These are phyloP conservation scores for Papilio aristodemus DNA, from an alignment of 1,140 invertebrate species.

Conservation along the genomic window DNA sequence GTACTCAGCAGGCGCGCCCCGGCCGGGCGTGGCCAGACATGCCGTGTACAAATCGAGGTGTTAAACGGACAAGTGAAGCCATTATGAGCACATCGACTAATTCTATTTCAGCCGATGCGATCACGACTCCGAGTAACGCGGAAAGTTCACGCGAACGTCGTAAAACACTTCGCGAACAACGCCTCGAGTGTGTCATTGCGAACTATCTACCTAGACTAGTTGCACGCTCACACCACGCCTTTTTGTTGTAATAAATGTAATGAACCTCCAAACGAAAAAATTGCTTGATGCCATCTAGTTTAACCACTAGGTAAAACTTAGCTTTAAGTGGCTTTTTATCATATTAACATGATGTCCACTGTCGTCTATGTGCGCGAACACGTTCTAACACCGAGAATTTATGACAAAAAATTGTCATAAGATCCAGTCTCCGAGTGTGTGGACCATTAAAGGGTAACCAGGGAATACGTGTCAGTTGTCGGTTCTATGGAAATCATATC, in stretches of 20 bases:
- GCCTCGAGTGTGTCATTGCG: slow-evolving; percentile 28
- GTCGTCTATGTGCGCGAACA: not conserved
- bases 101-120: slow-evolving; percentile 22
- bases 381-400: not conserved
- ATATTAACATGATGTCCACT: not conserved
- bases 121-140: slow-evolving; percentile 30
- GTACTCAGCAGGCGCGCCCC: slow-evolving; percentile 20
- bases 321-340: not conserved
- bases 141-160: slow-evolving; percentile 36
- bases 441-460: not conserved
- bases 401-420: too few species aligned
- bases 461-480: not conserved
- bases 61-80: slow-evolving; percentile 30
- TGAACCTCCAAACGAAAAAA: not conserved
- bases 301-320: not conserved
- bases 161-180: slow-evolving; percentile 18
- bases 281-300: not conserved
- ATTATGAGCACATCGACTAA: slow-evolving; percentile 35
- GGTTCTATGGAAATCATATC: not conserved
- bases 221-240: slow-evolving; percentile 6
- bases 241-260: slow-evolving; percentile 30
- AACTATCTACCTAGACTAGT: slow-evolving; percentile 14
- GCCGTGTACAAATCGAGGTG: slow-evolving; percentile 19
- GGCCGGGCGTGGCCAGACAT: slow-evolving; percentile 6
- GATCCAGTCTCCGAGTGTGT: not conserved